These are phyloP conservation scores for Polymixis lichenea DNA, from an alignment of 2,888 invertebrate species.

Conservation along the genomic window DNA sequence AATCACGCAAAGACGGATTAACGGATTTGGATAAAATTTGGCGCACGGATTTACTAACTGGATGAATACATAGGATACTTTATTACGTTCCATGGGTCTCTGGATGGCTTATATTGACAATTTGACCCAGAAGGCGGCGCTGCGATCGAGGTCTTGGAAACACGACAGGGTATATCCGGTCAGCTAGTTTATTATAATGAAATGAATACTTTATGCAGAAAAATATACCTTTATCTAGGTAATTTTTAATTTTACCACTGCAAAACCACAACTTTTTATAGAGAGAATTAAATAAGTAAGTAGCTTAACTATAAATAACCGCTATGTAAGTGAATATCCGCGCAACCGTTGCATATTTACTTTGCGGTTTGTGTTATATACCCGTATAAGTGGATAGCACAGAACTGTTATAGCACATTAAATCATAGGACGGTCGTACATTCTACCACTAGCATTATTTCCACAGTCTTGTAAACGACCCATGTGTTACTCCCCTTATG, in stretches of 20 bases:
- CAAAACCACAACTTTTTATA: neutral
- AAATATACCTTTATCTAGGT: neutral
- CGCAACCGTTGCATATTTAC: conserved; percentile 48
- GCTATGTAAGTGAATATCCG: conserved; percentile 21
- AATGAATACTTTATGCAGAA: neutral
- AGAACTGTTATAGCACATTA: conserved; percentile 60
- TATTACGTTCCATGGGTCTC: no score
- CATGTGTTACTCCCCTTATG: conserved; percentile 55
- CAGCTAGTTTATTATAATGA: no score
- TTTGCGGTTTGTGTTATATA: conserved; percentile 50
- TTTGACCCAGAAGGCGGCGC: no score
- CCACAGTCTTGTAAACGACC: conserved; percentile 58
- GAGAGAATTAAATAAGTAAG: conserved; percentile 3
- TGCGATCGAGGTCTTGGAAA: no score
- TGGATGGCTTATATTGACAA: no score
- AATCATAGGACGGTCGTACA: conserved; percentile 52
- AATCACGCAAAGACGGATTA: no score
- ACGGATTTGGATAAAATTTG: no score
- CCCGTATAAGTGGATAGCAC: conserved; percentile 48
- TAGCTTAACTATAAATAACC: conserved; percentile 17
- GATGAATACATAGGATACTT: no score
- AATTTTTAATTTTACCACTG: neutral
- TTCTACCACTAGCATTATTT: conserved; percentile 55
- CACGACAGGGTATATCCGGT: no score
- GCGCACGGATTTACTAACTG: no score